A percentile compares a stretch with the other conserved stretches of the same genome.
Conservation (phyloP, 1,140 invertebrate species). For the Sminthurinus signatus region DNA sequence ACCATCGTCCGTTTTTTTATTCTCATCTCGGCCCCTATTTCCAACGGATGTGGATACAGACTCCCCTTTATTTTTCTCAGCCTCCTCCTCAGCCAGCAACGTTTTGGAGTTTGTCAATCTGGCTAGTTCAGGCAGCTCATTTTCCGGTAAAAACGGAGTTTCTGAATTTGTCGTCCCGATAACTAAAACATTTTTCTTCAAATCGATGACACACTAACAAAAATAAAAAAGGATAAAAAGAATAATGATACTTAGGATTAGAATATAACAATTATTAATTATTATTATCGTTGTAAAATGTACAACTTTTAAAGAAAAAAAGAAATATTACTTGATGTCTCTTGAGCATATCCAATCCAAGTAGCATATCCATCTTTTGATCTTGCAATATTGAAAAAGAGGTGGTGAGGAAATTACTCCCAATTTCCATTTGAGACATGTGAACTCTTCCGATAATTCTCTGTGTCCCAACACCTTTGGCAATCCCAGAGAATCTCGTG, state of each 20-base stretch:
- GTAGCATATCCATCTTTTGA: conserved; percentile 96
- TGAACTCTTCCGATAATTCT: conserved; percentile 92
- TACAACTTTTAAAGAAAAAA: background rate
- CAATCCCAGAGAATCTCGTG: conserved; percentile 86
- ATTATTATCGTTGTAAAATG: background rate
- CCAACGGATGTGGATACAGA: too few species aligned
- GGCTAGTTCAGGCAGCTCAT: background rate
- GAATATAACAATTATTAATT: too few species aligned
- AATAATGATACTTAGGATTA: background rate
- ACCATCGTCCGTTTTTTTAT: too few species aligned
- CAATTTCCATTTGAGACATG: conserved; percentile 94
- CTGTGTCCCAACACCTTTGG: conserved; percentile 91
- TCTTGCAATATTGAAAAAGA: conserved; percentile 97
- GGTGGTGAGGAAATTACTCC: conserved; percentile 83
- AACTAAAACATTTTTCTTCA: conserved; percentile 70
- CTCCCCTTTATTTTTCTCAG: conserved; percentile 43
- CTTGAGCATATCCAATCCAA: conserved; percentile 95
- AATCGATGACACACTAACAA: conserved; percentile 78
- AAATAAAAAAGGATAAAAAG: conserved; percentile 35
- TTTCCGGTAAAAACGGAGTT: background rate
- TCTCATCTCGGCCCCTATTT: too few species aligned
- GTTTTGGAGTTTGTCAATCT: conserved; percentile 45
- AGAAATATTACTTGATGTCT: conserved; percentile 69
- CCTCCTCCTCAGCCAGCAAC: conserved; percentile 44
- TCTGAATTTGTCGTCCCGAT: background rate